Conservation (phyloP, 30 jellyfish, hydroid and myxozoan genomes). For the Pelagia noctiluca region DNA sequence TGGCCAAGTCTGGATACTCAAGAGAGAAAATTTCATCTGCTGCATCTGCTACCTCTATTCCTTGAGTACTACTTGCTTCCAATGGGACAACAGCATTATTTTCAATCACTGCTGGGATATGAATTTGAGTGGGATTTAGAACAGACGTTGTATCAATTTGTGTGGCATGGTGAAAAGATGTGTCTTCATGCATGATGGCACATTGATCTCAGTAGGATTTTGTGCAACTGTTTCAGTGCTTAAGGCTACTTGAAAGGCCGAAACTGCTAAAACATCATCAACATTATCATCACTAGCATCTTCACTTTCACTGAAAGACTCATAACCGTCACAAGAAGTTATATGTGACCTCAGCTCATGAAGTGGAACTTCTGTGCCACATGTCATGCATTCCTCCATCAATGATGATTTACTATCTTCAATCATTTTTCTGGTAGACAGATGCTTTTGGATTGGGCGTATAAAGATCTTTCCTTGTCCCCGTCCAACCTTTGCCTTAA, state of each 20-base stretch:
- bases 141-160: neutral
- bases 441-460: constrained; percentile 49
- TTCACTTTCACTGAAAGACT: constrained; percentile 7
- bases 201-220: too few relatives aligned
- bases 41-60: neutral
- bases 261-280: neutral
- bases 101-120: neutral
- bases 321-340: constrained; percentile 29
- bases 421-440: neutral
- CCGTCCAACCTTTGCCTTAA: constrained; percentile 55
- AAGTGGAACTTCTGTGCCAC: constrained; percentile 16
- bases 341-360: constrained; percentile 47
- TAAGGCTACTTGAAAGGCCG: neutral
- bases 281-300: constrained; percentile 8
- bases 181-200: too few relatives aligned
- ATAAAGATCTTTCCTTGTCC: constrained; percentile 56
- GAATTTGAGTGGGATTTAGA: neutral
- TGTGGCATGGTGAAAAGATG: too few relatives aligned
- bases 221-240: neutral
- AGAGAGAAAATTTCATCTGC: neutral
- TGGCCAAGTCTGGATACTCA: neutral
- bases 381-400: constrained; percentile 40
- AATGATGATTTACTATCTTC: constrained; percentile 10
- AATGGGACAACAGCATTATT: neutral
- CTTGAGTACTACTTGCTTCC: neutral